phyloP scores from a whole-genome alignment of 1,140 invertebrate genomes.

The Aradophagus sp. region DNA sequence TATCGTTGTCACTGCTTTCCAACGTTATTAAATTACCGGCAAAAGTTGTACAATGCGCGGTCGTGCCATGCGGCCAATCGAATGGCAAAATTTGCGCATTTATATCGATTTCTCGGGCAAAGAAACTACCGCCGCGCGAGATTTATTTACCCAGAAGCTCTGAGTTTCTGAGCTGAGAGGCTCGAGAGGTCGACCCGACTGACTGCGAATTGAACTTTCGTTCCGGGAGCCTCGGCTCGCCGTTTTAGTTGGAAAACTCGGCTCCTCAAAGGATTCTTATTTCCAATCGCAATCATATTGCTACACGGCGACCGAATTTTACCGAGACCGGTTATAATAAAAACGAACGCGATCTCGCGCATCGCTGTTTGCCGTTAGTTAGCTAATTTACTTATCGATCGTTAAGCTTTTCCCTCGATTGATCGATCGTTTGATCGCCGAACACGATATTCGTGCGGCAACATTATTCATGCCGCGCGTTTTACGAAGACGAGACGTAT shows the following conservation, averaged over 20 bases:
- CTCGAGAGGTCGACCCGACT: constrained; percentile 19
- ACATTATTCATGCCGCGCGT: too few relatives aligned
- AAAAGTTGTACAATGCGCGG: too few relatives aligned
- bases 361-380: constrained; percentile 7
- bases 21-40: too few relatives aligned
- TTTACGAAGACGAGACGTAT: background rate
- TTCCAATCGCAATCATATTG: constrained; percentile 14
- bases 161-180: constrained; percentile 32
- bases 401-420: constrained; percentile 3
- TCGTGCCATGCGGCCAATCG: too few relatives aligned
- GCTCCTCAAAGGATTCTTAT: constrained; percentile 36
- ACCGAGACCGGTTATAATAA: constrained; percentile 10
- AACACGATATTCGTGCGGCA: too few relatives aligned
- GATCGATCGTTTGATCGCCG: constrained; percentile 2
- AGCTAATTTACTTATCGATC: constrained; percentile 15
- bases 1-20: too few relatives aligned
- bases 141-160: constrained; percentile 40
- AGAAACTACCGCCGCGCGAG: constrained; percentile 22
- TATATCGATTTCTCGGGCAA: constrained; percentile 32
- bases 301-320: constrained; percentile 9
- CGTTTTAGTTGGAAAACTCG: constrained; percentile 29
- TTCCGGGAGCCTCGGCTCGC: constrained; percentile 27
- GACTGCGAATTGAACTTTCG: constrained; percentile 41
- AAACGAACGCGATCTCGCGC: constrained; percentile 10
- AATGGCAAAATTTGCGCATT: constrained; percentile 15